Conservation (phyloP, 2,113 vertebrate genomes). For the Gobio gobio region DNA sequence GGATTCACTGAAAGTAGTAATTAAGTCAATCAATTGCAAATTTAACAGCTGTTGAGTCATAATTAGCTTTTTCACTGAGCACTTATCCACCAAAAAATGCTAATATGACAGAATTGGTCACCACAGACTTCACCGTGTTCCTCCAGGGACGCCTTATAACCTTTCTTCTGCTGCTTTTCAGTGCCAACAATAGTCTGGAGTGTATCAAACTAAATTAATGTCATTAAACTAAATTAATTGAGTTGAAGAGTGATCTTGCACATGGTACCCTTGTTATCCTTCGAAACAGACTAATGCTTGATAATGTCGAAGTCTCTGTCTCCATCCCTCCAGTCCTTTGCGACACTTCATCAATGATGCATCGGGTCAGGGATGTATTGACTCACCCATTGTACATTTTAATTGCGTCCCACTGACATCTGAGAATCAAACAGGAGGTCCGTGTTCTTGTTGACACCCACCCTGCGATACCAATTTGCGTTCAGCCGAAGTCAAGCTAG, state of each 20-base stretch:
- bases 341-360: slow-evolving; percentile 25
- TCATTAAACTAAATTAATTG: slow-evolving; percentile 28
- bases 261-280: neutral
- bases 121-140: neutral
- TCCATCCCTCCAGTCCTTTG: slow-evolving; percentile 16
- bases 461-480: neutral
- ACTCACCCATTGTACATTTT: slow-evolving; percentile 34
- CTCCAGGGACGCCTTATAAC: neutral
- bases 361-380: slow-evolving; percentile 3
- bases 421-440: slow-evolving; percentile 2
- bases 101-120: slow-evolving; percentile 25
- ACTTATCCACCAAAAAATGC: slow-evolving; percentile 34
- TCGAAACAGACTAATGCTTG: neutral
- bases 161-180: neutral
- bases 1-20: slow-evolving; percentile 28
- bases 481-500: neutral
- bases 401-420: neutral
- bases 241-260: slow-evolving; percentile 11
- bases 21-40: slow-evolving; percentile 35
- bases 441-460: neutral
- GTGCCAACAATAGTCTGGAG: neutral
- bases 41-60: slow-evolving; percentile 41
- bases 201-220: slow-evolving; percentile 15
- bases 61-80: slow-evolving; percentile 20
- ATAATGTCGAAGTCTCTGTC: neutral